Evolutionary conservation across 2,797 vertebrate species (phyloP).

Genomic region (Carduelis carduelis): DNA sequence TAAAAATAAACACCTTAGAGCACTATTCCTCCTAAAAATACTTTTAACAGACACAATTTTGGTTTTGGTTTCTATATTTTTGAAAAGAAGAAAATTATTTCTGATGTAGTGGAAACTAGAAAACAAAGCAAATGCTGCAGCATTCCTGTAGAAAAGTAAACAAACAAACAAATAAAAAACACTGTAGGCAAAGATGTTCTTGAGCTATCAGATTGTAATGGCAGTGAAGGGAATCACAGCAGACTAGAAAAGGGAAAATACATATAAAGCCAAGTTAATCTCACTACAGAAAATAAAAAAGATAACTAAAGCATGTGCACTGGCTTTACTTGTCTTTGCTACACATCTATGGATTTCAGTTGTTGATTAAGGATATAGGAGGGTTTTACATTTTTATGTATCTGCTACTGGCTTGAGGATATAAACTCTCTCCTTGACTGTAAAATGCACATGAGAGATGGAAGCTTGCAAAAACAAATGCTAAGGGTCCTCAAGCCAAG

Average conservation of each 20-base stretch:
- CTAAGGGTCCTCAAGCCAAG: not conserved
- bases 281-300: not conserved
- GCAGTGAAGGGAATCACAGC: not conserved
- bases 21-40: not conserved
- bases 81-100: constrained; percentile 1
- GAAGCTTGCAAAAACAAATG: not conserved
- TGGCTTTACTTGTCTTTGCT: not conserved
- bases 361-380: not conserved
- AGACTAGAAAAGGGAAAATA: not conserved
- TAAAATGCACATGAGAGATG: not conserved
- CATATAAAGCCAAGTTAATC: not conserved
- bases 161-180: not conserved
- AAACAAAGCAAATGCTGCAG: not conserved
- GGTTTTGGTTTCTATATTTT: not conserved
- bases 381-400: not conserved
- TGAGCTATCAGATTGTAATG: not conserved
- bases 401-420: not conserved
- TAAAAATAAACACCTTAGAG: constrained; percentile 39
- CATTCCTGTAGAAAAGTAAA: not conserved
- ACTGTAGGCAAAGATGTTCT: not conserved
- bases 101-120: not conserved
- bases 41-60: not conserved
- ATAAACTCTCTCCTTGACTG: not conserved
- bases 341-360: not conserved
- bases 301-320: not conserved